Base-by-base conservation (phyloP, 2,113 vertebrate species). In the Salvelinus fontinalis region DNA sequence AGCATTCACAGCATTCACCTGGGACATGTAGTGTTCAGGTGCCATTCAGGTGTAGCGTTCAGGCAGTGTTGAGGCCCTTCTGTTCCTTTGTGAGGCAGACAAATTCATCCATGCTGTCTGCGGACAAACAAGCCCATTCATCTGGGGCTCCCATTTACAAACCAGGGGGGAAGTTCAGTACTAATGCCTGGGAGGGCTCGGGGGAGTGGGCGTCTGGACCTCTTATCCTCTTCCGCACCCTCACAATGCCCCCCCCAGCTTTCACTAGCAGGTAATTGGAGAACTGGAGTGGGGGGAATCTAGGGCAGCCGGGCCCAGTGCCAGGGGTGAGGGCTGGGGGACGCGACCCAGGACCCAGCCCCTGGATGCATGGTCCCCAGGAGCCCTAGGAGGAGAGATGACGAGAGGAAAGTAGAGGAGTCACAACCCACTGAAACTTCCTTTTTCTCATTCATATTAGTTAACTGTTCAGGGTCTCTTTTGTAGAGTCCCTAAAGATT, bases 101-200 rank as follows among this genome's bases (percentile, higher is more conserved):
- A 94, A 93, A 90, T 92, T 93, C 90, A 87, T 88, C 88, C 87
- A 88, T 83, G 79, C 90, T 91, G 92, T 92, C 84, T 90, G 82
- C 76, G 81, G 87, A 94, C 90, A 88, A 91, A 90, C 80, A 87
- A 85, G 75, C 72, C 71, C 84, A 90, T 94, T 94, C 92, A 93
- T 91, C 78, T 70, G 27, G 81, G 86, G 82, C 85, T 90, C 81
- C 89, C 85, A 92, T 91, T 92, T 89, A 92, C 83, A 90, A 89
- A 88, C 84, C 31, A 83, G 77, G 86, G 89, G 84, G 86, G 83
- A 86, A 72, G 51, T 59, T 57, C 70, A 84, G 79, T 82, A 82
- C 75, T 82, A 84, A 81, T 84, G 81, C 75, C 75, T 80, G 76
- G 68, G 70, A 84, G 84, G 89, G 87, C 92, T 92, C 92, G 71